Percentiles rank a stretch among this genome's conserved stretches.
Conservation (phyloP, 2,113 vertebrate species). For the Regulus satrapa region DNA sequence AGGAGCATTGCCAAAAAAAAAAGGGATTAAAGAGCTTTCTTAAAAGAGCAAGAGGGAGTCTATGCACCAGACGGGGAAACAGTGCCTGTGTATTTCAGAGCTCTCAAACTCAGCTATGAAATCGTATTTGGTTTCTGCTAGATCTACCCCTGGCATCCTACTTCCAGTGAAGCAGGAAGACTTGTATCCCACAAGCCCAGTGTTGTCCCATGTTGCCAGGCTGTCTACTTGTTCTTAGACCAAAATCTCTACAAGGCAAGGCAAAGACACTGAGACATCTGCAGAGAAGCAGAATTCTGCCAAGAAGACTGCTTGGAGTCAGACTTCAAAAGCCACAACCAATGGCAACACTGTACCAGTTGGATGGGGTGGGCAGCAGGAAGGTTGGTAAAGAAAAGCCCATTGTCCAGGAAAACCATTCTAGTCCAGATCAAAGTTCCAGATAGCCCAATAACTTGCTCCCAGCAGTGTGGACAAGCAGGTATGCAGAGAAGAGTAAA, state of each 20-base stretch:
- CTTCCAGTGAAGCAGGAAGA: not conserved
- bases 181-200: not conserved
- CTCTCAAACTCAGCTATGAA: not conserved
- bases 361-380: not conserved
- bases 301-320: not conserved
- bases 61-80: not conserved
- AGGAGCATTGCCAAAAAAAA: slow-evolving; percentile 22
- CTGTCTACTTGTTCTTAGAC: not conserved
- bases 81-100: not conserved
- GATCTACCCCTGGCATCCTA: not conserved
- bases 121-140: not conserved
- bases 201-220: not conserved
- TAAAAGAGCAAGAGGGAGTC: slow-evolving; percentile 9
- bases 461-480: not conserved
- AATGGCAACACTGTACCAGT: not conserved
- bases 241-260: not conserved
- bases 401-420: not conserved
- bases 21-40: not conserved
- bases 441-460: not conserved
- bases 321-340: not conserved
- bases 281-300: not conserved
- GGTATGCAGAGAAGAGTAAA: not conserved
- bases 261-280: not conserved
- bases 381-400: not conserved
- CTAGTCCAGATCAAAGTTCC: not conserved